Evolutionary conservation across 2,888 invertebrate genomes (phyloP).

Genomic region (Spilosoma lubricipeda): DNA sequence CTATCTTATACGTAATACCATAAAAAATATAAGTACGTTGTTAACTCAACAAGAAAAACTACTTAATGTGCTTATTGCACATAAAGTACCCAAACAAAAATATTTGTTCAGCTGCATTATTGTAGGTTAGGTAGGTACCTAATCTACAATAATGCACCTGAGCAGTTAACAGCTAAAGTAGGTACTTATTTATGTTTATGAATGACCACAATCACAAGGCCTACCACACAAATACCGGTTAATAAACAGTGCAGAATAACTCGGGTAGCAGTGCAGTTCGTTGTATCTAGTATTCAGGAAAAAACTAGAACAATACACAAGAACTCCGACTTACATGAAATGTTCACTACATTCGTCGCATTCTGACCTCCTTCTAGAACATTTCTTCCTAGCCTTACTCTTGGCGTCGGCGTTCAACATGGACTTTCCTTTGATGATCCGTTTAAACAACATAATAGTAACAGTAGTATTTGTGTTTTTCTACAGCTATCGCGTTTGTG

Average conservation of each 20-base stretch:
- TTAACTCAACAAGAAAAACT: neutral
- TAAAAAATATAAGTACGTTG: neutral
- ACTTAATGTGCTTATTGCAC: no score
- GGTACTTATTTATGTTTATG: neutral
- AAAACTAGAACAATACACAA: constrained; percentile 1
- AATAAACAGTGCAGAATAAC: neutral
- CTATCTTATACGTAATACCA: neutral
- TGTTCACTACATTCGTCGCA: constrained; percentile 81
- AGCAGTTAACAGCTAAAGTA: no score
- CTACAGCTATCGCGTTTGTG: constrained; percentile 80
- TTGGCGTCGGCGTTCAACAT: constrained; percentile 79
- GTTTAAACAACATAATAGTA: constrained; percentile 86
- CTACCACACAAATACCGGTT: neutral
- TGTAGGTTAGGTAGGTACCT: neutral
- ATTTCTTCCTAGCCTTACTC: constrained; percentile 74
- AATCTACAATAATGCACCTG: no score
- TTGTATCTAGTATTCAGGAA: neutral
- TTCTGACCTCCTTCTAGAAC: constrained; percentile 82
- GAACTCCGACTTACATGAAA: constrained; percentile 76
- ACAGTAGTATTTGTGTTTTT: constrained; percentile 81
- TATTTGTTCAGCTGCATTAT: neutral
- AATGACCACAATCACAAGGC: neutral
- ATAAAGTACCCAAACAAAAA: neutral
- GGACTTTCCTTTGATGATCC: constrained; percentile 86
- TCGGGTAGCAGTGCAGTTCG: neutral